These are phyloP conservation scores for Ephydatia muelleri DNA, from an alignment of 37 sponge, comb jelly and placozoan genomes.

Conservation along the genomic window DNA sequence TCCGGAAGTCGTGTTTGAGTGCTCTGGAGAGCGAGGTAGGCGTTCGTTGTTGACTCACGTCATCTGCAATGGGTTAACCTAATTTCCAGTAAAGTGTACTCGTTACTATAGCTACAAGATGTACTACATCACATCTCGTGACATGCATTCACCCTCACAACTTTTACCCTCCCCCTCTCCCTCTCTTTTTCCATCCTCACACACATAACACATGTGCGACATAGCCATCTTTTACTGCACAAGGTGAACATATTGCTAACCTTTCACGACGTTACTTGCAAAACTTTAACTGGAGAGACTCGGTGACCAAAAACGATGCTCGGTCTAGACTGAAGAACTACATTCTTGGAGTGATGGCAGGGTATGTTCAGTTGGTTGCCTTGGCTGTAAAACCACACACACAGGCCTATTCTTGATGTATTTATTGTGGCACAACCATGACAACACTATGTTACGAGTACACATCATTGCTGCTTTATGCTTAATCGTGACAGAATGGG, in stretches of 20 bases:
- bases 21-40: conserved; percentile 61
- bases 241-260: conserved; percentile 64
- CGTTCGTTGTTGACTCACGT: too few species aligned
- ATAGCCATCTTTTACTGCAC: conserved; percentile 59
- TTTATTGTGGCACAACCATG: too few species aligned
- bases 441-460: too few species aligned
- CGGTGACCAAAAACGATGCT: conserved; percentile 63
- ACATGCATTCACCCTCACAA: too few species aligned
- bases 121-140: neutral
- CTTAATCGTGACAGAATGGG: too few species aligned
- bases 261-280: conserved; percentile 59
- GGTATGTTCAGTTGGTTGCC: conserved; percentile 26
- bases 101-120: neutral
- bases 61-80: neutral
- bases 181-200: neutral
- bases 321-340: conserved; percentile 42
- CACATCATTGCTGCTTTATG: too few species aligned
- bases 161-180: neutral
- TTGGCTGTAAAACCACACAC: too few species aligned
- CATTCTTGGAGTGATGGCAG: conserved; percentile 46
- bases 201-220: too few species aligned
- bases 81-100: neutral
- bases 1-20: conserved; percentile 64
- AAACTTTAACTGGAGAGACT: conserved; percentile 40
- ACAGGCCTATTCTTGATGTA: too few species aligned